Base-by-base conservation (phyloP, 2,113 vertebrate genomes). In the Thamnaconus septentrionalis region DNA sequence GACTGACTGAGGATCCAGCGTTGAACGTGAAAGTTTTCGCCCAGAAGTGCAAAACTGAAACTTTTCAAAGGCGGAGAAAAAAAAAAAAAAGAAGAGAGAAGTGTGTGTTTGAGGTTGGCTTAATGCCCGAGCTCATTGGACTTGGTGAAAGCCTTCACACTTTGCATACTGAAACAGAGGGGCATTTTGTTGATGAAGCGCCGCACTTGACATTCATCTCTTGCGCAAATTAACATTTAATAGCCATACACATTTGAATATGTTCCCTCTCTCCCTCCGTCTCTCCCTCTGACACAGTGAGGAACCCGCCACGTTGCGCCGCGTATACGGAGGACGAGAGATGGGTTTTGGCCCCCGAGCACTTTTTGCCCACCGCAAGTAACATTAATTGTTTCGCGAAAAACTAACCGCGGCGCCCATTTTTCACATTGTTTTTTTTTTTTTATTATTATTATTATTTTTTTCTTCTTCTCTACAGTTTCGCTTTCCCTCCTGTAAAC, bases 171-270 rank as follows among this genome's bases (percentile, higher is more conserved):
- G 50, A 86, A 86, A 81, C 68, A 82, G 68, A 79, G 76, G 76
- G 73, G 60, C 81, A 87, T 85, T 88, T 77, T 68, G 66, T 85
- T 87, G 85, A 88, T 84, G 79, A 87, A 87, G 74, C 57, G 60
- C 76, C 54, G 53, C 71, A 81, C 76, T 85, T 88, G 75, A 73
- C 80, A 66, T 82, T 88, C 82, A 87, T 88, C 80, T 86, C 78
- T 85, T 87, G 80, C 82, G 85, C 78, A 88, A 88, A 89, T 87
- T 84, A 88, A 85, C 81, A 84, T 88, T 88, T 91, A 87, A 90
- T 87, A 87, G 80, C 83, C 79, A 81, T 66, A 73, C 84, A 73
- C 78, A 87, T 89, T 85, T 88, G 79, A 89, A 88, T 89, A 81
- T 85, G 75, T 80, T 87, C 69, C 61, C 76, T 85, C 70, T 70